These are phyloP conservation scores for Paedocypris micromegethes DNA, from an alignment of 2,797 vertebrate species.

Conservation along the genomic window DNA sequence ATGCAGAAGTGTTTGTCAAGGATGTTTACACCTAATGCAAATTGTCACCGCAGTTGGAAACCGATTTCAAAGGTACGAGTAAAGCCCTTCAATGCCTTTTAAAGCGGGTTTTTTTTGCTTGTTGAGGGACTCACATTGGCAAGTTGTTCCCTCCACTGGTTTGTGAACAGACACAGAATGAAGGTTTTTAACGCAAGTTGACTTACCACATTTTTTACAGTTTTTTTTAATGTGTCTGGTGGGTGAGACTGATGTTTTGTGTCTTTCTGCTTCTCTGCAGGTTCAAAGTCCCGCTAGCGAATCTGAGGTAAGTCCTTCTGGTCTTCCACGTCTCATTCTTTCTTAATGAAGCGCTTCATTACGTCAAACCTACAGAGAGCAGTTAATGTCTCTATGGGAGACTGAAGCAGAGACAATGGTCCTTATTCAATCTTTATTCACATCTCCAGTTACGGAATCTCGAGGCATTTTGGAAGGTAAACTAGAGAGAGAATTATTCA, in stretches of 20 bases:
- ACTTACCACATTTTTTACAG: too few relatives aligned
- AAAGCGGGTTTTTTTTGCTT: too few relatives aligned
- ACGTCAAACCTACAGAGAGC: slow-evolving; percentile 5
- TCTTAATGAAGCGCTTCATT: slow-evolving; percentile 16
- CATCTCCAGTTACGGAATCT: not conserved
- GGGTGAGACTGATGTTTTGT: slow-evolving; percentile 8
- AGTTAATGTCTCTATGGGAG: slow-evolving; percentile 16
- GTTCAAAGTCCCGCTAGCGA: slow-evolving; percentile 49
- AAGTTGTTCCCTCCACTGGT: too few relatives aligned
- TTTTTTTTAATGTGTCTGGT: not conserved
- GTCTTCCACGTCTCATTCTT: not conserved
- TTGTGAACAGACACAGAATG: too few relatives aligned
- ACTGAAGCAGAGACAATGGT: not conserved
- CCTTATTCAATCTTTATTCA: slow-evolving; percentile 19
- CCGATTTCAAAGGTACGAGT: too few relatives aligned
- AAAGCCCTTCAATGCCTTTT: too few relatives aligned
- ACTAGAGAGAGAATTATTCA: not conserved
- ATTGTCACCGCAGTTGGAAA: too few relatives aligned
- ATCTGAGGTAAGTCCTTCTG: slow-evolving; percentile 44
- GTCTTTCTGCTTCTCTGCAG: slow-evolving; percentile 38
- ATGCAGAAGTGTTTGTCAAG: too few relatives aligned
- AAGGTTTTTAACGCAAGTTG: too few relatives aligned
- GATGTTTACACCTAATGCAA: too few relatives aligned
- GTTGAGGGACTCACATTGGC: too few relatives aligned
- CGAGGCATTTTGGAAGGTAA: not conserved